phyloP scores from a whole-genome alignment of 1,140 invertebrate species.

The Orussus abietinus region DNA sequence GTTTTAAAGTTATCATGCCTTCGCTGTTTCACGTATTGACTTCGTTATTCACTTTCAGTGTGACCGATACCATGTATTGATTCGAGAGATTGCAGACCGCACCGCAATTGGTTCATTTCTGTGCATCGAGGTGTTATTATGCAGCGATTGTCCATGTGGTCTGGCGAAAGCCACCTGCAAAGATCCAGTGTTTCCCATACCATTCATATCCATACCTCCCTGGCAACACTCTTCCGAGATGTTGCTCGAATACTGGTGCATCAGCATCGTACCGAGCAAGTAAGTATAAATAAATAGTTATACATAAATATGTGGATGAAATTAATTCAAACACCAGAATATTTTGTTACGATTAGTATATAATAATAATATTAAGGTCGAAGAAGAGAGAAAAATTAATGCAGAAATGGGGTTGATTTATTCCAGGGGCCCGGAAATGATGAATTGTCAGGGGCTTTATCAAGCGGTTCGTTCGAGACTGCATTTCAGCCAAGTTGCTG shows the following conservation, averaged over 20 bases:
- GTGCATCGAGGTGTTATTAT: constrained; percentile 71
- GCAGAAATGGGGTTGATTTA: constrained; percentile 1
- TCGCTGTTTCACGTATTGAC: no score
- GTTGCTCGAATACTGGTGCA: constrained; percentile 72
- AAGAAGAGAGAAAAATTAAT: constrained; percentile 32
- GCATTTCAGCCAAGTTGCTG: constrained; percentile 94
- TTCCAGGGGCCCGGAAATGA: constrained; percentile 44
- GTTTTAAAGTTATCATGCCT: not conserved
- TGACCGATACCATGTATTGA: constrained; percentile 55
- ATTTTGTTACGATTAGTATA: no score
- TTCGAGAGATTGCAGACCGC: constrained; percentile 55
- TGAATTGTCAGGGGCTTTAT: constrained; percentile 69
- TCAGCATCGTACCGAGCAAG: constrained; percentile 63
- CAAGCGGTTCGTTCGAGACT: constrained; percentile 92
- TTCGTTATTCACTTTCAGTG: constrained; percentile 33
- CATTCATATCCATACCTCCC: constrained; percentile 36
- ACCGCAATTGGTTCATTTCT: constrained; percentile 58
- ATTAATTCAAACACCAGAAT: no score
- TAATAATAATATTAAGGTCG: no score
- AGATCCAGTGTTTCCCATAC: constrained; percentile 37
- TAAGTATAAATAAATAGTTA: no score
- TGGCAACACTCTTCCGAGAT: constrained; percentile 51
- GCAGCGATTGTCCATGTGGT: constrained; percentile 64
- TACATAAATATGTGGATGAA: no score
- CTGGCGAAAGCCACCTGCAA: constrained; percentile 51